Base-by-base conservation (phyloP, 2,797 vertebrate genomes). In the Coracias cyanogaster region DNA sequence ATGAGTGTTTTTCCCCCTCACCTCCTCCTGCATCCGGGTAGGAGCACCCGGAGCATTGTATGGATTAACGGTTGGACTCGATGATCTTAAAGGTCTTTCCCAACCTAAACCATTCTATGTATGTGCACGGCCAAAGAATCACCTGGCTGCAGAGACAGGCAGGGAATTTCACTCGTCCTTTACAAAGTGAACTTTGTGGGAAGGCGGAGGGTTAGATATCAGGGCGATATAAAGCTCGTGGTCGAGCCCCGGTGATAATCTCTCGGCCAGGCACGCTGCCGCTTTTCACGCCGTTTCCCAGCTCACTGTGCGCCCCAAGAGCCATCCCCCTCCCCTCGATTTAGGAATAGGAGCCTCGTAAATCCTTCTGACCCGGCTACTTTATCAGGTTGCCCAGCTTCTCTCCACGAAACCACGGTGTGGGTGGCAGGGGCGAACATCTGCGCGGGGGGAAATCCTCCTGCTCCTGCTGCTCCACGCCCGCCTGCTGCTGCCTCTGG, bases 371-470 rank as follows among this genome's bases (percentile, higher is more conserved):
- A 14, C 9, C 74, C 1, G 6, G 54, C 18, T 61, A 79, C 71
- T 88, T 96, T 92, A 95, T 95, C 71, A 2, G 73, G 54, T 51
- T 2, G 22, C 67, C 64, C 86, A 73, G 35, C 79, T 43, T 65
- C 89, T 85, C 35, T 28, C 51, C 31, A 24, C 1, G 6, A 80
- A 84, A 93, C 81, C 84, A 6, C 54, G n/a, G 79, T 1, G 52
- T 6, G 76, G 41, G 82, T 26, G 17, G 81, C 24, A 45, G 61
- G 66, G 79, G 37, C 4, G 4, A 95, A 54, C 92, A 85, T 90
- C 94, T 96, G 92, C 29, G 1, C 54, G 39, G 71, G 37, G 93
- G 90, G 87, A 93, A 82, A 88, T 80, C 85, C 55, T 96, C 74
- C 89, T 0, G 5, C 35, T 77, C 29, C 81, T 11, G 5, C 54